Evolutionary conservation across 1,140 invertebrate genomes (phyloP).

Genomic region (Kradibia gibbosae): DNA sequence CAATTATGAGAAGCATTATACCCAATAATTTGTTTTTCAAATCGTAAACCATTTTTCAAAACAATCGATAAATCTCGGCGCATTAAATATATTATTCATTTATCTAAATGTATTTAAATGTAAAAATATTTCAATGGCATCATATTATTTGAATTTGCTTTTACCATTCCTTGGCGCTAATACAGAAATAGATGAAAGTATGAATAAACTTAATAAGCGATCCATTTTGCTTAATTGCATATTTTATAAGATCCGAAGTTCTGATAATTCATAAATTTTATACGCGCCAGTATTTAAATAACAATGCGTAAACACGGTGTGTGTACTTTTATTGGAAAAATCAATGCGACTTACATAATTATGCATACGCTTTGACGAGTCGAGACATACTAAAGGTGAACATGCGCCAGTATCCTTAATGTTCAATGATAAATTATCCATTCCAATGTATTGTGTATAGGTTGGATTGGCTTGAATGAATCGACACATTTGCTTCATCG

Average conservation of each 20-base stretch:
- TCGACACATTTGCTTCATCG: neutral
- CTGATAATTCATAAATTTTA: too few relatives aligned
- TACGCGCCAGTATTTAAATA: neutral
- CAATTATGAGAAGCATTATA: too few relatives aligned
- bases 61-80: too few relatives aligned
- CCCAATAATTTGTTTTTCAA: too few relatives aligned
- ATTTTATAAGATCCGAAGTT: neutral
- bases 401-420: neutral
- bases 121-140: too few relatives aligned
- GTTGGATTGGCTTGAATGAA: neutral
- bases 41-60: too few relatives aligned
- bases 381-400: neutral
- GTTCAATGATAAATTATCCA: constrained; percentile 3
- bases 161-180: too few relatives aligned
- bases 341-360: neutral
- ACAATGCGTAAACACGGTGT: neutral
- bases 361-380: neutral
- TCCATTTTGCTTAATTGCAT: neutral
- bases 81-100: too few relatives aligned
- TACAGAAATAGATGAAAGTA: too few relatives aligned
- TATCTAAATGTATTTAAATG: too few relatives aligned
- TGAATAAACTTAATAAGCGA: neutral
- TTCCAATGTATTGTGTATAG: neutral
- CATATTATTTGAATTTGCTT: too few relatives aligned
- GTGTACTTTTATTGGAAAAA: neutral